These are phyloP conservation scores for Protosalanx chinensis DNA, from an alignment of 2,797 vertebrate genomes.

Conservation along the genomic window DNA sequence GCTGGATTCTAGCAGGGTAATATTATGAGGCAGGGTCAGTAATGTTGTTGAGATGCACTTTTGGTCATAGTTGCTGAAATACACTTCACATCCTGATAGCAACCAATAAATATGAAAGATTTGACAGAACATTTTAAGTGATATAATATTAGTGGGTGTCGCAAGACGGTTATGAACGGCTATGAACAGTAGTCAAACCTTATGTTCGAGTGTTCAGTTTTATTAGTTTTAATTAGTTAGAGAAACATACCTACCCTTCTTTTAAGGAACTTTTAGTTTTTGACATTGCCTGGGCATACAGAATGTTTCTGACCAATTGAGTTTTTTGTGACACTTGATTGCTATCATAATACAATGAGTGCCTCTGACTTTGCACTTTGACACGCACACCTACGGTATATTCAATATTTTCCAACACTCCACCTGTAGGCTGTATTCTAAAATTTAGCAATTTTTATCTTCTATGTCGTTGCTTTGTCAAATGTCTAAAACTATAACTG, in stretches of 20 bases:
- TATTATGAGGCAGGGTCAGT: background rate
- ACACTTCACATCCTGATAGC: too few species aligned
- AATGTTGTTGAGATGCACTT: too few species aligned
- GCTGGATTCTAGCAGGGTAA: constrained; percentile 21
- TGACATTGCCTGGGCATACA: background rate
- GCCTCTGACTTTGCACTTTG: constrained; percentile 33
- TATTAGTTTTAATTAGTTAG: too few species aligned
- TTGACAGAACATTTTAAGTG: too few species aligned
- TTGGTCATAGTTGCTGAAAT: too few species aligned
- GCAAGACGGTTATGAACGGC: too few species aligned
- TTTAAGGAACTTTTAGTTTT: background rate
- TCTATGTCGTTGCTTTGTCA: background rate
- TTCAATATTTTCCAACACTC: constrained; percentile 6
- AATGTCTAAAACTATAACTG: background rate
- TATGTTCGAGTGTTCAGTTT: too few species aligned
- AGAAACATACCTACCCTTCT: too few species aligned
- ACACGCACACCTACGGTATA: background rate
- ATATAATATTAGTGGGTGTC: too few species aligned
- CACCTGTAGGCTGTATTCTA: constrained; percentile 3
- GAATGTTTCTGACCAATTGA: background rate
- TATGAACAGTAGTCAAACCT: too few species aligned
- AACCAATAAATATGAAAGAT: too few species aligned
- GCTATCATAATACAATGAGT: constrained; percentile 17
- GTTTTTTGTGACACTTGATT: constrained; percentile 4
- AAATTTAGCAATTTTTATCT: background rate